These are phyloP conservation scores for Punctoribates punctum DNA, from an alignment of 2,888 invertebrate genomes.

Conservation along the genomic window DNA sequence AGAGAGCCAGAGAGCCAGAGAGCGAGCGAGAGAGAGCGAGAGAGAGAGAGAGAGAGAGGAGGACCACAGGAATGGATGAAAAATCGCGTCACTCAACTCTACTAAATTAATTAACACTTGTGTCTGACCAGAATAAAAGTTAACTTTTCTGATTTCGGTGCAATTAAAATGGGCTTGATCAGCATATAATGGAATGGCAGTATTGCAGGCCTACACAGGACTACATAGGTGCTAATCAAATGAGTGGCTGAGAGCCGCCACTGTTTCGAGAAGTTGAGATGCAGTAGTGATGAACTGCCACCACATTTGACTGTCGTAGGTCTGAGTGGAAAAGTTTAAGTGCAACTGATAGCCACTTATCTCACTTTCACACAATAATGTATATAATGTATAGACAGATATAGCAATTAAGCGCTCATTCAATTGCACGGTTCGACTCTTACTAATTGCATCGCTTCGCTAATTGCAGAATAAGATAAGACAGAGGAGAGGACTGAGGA, in stretches of 20 bases:
- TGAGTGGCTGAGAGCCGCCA: not conserved
- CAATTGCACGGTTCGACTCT: constrained; percentile 34
- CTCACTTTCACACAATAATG: constrained; percentile 35
- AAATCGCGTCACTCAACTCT: too few relatives aligned
- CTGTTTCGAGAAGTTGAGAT: not conserved
- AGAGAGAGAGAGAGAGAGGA: too few relatives aligned
- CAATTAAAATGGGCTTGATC: too few relatives aligned
- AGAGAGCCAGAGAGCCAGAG: too few relatives aligned
- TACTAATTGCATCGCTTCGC: constrained; percentile 34
- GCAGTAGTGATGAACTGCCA: not conserved
- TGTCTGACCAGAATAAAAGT: too few relatives aligned
- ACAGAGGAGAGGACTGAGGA: not conserved
- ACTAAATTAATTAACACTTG: too few relatives aligned
- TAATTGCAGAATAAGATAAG: constrained; percentile 21
- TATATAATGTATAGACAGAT: not conserved
- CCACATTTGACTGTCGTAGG: not conserved
- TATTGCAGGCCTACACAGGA: too few relatives aligned
- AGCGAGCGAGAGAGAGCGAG: too few relatives aligned
- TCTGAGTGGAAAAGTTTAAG: not conserved
- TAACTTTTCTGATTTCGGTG: too few relatives aligned
- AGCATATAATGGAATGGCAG: too few relatives aligned
- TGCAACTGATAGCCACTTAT: constrained; percentile 36
- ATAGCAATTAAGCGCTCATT: constrained; percentile 34
- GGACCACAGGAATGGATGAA: not conserved
- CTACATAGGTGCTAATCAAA: too few relatives aligned